phyloP scores from a whole-genome alignment of 2,113 vertebrate species.

The mouse (Mus musculus) region DNA sequence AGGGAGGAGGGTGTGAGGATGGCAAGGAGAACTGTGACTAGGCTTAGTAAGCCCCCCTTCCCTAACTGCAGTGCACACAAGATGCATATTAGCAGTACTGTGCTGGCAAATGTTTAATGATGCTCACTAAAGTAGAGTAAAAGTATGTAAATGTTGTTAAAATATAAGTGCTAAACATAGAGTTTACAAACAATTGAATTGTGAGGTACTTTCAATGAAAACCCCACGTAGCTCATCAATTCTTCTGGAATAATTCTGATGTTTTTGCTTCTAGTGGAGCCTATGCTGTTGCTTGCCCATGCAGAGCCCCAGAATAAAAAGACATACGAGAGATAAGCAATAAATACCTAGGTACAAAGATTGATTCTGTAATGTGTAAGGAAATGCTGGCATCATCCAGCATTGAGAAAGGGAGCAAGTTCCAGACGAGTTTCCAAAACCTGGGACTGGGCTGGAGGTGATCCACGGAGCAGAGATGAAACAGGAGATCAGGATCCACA shows the following conservation, averaged over 20 bases:
- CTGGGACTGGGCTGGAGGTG: neutral
- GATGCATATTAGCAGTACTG: neutral
- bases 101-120: neutral
- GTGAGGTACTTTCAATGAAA: neutral
- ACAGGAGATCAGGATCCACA: neutral
- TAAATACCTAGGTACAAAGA: neutral
- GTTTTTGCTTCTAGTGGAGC: neutral
- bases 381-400: neutral
- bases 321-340: neutral
- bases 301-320: neutral
- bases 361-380: neutral
- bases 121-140: neutral
- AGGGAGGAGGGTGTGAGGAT: neutral
- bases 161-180: neutral
- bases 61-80: neutral
- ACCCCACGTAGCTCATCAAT: neutral
- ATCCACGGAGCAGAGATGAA: neutral
- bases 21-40: neutral
- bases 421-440: neutral
- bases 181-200: constrained; percentile 29
- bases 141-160: neutral
- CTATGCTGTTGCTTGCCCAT: neutral
- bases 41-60: neutral
- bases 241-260: neutral
- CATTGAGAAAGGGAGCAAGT: neutral